phyloP scores from a whole-genome alignment of 2,113 vertebrate genomes.

The Pedetes capensis region DNA sequence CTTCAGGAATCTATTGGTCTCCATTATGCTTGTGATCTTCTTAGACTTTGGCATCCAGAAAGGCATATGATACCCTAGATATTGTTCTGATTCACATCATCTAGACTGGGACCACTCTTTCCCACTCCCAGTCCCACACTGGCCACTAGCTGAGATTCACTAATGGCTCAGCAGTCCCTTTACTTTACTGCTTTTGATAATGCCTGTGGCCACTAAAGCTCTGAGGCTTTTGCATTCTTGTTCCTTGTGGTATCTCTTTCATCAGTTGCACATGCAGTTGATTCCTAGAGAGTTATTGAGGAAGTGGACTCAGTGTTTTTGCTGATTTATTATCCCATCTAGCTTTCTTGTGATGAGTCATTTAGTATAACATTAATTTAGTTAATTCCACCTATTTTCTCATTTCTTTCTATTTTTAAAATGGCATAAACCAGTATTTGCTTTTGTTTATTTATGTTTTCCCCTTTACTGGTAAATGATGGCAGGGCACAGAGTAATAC shows the following conservation, averaged over 20 bases:
- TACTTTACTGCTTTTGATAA: background rate
- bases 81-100: background rate
- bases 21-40: background rate
- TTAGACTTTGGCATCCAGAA: background rate
- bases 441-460: background rate
- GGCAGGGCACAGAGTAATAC: too few species aligned
- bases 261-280: background rate
- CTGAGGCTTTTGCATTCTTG: background rate
- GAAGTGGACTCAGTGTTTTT: background rate
- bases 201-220: background rate
- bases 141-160: background rate
- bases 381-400: background rate
- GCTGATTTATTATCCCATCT: background rate
- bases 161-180: background rate
- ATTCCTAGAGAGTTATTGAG: background rate
- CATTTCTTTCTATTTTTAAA: background rate
- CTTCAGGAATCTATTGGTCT: background rate
- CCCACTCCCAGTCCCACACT: too few species aligned
- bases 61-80: background rate
- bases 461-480: too few species aligned
- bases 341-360: background rate
- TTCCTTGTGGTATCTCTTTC: background rate
- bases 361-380: background rate
- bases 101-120: background rate
- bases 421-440: background rate